A percentile compares a stretch with the other conserved stretches of the same genome.
phyloP scores from a whole-genome alignment of 2,888 invertebrate species.

The Drosophila percnosoma region DNA sequence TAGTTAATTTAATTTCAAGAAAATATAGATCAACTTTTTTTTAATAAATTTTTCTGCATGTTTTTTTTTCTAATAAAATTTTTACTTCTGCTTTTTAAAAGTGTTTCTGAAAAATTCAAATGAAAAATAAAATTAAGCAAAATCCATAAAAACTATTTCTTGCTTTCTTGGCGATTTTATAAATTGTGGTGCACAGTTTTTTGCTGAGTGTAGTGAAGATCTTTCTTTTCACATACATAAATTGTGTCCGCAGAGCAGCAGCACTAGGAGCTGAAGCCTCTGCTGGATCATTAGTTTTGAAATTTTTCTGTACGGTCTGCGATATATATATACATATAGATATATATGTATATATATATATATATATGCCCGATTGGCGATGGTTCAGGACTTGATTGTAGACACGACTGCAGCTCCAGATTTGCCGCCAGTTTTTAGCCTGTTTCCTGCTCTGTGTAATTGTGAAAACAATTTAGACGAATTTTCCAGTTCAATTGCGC shows the following conservation, averaged over 20 bases:
- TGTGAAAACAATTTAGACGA: slow-evolving; percentile 73
- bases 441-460: slow-evolving; percentile 61
- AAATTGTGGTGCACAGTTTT: background rate
- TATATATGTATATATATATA: slow-evolving; percentile 2
- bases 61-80: background rate
- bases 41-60: background rate
- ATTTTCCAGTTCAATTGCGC: slow-evolving; percentile 82
- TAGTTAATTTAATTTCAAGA: background rate
- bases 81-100: background rate
- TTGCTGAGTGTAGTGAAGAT: slow-evolving; percentile 35
- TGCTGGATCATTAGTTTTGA: slow-evolving; percentile 71
- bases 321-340: background rate
- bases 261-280: slow-evolving; percentile 20
- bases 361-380: slow-evolving; percentile 26
- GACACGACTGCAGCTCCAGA: slow-evolving; percentile 34
- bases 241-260: slow-evolving; percentile 61
- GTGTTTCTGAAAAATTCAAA: background rate
- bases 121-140: background rate
- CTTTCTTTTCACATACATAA: slow-evolving; percentile 75
- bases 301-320: slow-evolving; percentile 61
- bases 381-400: slow-evolving; percentile 71
- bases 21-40: background rate
- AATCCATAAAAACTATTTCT: background rate
- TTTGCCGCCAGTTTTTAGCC: slow-evolving; percentile 16
- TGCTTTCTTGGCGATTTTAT: background rate